Evolutionary conservation across 2,888 invertebrate genomes (phyloP).

Genomic region (Amiota communis): DNA sequence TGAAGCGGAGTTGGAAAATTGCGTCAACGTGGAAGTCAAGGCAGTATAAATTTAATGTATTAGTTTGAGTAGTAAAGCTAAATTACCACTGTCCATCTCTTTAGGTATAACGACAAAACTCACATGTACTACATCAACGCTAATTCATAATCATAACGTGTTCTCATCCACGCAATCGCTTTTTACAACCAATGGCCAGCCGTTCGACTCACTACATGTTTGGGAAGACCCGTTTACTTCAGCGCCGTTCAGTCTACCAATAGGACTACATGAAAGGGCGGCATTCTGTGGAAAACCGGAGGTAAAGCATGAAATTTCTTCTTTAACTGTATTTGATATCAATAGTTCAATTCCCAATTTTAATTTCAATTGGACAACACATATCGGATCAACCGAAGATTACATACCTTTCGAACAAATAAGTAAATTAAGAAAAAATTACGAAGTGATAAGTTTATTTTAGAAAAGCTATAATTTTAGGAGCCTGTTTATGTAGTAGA

Average conservation of each 20-base stretch:
- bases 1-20: constrained; percentile 89
- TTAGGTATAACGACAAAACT: constrained; percentile 71
- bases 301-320: constrained; percentile 73
- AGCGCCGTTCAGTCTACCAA: constrained; percentile 85
- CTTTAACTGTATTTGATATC: constrained; percentile 17
- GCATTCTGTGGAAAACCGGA: constrained; percentile 73
- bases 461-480: too few relatives aligned
- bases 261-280: constrained; percentile 74
- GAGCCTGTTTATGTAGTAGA: too few relatives aligned
- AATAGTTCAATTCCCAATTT: constrained; percentile 32
- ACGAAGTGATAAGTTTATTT: too few relatives aligned
- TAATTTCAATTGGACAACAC: constrained; percentile 5
- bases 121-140: too few relatives aligned
- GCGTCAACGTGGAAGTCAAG: constrained; percentile 82
- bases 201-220: constrained; percentile 66
- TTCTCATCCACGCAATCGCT: constrained; percentile 35
- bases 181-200: constrained; percentile 37
- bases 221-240: constrained; percentile 86
- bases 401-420: too few relatives aligned
- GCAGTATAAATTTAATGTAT: constrained; percentile 77
- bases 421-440: too few relatives aligned
- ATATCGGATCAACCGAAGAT: not conserved
- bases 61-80: not conserved
- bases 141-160: constrained; percentile 68
- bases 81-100: not conserved